Conservation (phyloP, 92 coral and sea anemone genomes). For the Micromussa lordhowensis region DNA sequence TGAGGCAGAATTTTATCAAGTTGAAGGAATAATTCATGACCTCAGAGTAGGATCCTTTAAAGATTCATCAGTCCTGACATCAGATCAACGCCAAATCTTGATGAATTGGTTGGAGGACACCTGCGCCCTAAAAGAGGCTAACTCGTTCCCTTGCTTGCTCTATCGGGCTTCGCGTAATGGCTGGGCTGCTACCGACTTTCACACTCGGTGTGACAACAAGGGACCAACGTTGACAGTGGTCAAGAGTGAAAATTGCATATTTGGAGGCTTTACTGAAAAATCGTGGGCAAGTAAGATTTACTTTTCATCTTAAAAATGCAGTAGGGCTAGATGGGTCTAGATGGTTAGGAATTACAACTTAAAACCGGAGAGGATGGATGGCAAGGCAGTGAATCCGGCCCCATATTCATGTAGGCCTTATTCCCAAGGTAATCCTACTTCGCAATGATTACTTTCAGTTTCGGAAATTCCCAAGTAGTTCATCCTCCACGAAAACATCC, state of each 20-base stretch:
- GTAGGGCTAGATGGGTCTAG: background rate
- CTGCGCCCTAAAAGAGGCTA: background rate
- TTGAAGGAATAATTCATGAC: constrained; percentile 63
- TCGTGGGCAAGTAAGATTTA: background rate
- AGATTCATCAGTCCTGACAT: constrained; percentile 5
- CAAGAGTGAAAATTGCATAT: background rate
- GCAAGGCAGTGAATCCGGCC: too few species aligned
- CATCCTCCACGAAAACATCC: too few species aligned
- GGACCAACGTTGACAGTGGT: constrained; percentile 31
- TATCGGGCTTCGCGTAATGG: constrained; percentile 9
- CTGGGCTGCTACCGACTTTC: constrained; percentile 13
- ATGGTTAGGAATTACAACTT: too few species aligned
- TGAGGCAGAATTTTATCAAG: constrained; percentile 81
- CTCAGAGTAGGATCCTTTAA: background rate
- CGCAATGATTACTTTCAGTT: too few species aligned
- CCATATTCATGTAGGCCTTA: too few species aligned
- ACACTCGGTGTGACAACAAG: background rate
- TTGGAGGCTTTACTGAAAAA: constrained; percentile 10
- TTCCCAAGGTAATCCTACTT: too few species aligned
- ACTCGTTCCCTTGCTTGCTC: background rate
- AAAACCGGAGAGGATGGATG: too few species aligned
- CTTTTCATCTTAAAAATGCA: too few species aligned
- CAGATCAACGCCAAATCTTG: constrained; percentile 7
- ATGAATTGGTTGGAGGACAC: background rate
- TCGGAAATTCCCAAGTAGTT: too few species aligned